phyloP scores from a whole-genome alignment of 2,888 invertebrate genomes.

The Platycheirus albimanus region DNA sequence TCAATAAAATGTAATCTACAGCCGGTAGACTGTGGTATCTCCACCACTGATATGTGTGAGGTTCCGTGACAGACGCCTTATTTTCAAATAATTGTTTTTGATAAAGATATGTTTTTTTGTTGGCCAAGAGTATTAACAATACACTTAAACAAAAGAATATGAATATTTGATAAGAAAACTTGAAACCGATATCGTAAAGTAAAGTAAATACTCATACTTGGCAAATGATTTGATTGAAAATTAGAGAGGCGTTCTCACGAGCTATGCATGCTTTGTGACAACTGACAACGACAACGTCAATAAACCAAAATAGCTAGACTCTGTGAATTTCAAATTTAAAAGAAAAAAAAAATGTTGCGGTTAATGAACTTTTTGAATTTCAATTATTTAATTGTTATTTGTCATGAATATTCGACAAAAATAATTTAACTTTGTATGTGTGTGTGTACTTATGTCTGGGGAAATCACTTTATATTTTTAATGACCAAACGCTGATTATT shows the following conservation, averaged over 20 bases:
- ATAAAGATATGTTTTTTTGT: neutral
- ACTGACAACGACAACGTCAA: neutral
- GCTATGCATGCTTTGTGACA: too few relatives aligned
- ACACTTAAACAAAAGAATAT: too few relatives aligned
- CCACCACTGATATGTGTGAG: neutral
- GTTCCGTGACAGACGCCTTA: neutral
- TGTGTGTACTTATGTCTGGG: neutral
- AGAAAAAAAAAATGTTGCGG: slow-evolving; percentile 4
- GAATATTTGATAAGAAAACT: neutral
- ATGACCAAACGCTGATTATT: too few relatives aligned
- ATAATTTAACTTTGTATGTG: neutral
- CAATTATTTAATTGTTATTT: slow-evolving; percentile 4
- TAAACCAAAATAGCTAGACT: neutral
- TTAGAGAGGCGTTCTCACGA: neutral
- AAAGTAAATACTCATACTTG: too few relatives aligned
- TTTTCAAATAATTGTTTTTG: slow-evolving; percentile 1
- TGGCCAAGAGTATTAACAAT: neutral
- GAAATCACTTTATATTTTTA: neutral
- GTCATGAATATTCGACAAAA: neutral
- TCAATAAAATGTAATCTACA: neutral
- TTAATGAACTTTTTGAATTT: slow-evolving; percentile 3
- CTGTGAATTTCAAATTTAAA: neutral
- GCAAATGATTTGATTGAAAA: neutral
- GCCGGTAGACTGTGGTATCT: neutral
- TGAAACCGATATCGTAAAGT: too few relatives aligned